These are phyloP conservation scores for Paratilapia polleni DNA, from an alignment of 2,113 vertebrate species.

Conservation along the genomic window DNA sequence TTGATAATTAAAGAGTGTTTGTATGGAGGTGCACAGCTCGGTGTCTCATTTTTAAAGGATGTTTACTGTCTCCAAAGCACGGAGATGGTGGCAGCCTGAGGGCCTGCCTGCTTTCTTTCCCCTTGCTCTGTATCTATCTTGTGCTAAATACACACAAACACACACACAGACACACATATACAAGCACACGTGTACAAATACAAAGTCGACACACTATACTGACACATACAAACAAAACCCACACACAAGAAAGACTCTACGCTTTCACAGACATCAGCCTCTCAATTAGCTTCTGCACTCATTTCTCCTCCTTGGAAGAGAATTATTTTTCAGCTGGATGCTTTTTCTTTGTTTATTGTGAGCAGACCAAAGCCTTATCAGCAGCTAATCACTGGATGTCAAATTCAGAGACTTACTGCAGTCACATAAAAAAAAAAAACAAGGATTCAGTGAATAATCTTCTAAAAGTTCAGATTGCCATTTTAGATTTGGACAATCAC, in stretches of 20 bases:
- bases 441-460: conserved; percentile 57
- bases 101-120: conserved; percentile 59
- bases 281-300: conserved; percentile 76
- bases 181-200: conserved; percentile 13
- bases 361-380: conserved; percentile 71
- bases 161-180: not conserved
- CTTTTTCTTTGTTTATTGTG: conserved; percentile 72
- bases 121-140: conserved; percentile 45
- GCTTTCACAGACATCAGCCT: conserved; percentile 70
- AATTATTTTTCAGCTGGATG: conserved; percentile 70
- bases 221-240: conserved; percentile 3
- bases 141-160: conserved; percentile 56
- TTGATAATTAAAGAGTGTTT: conserved; percentile 79
- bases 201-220: conserved; percentile 29
- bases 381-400: conserved; percentile 70
- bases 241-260: conserved; percentile 46
- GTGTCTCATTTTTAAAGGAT: conserved; percentile 69
- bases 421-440: conserved; percentile 37
- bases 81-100: conserved; percentile 69
- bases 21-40: conserved; percentile 59
- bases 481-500: conserved; percentile 70
- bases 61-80: conserved; percentile 74
- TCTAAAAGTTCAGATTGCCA: conserved; percentile 63
- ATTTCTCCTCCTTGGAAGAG: conserved; percentile 62
- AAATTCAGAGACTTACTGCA: conserved; percentile 63